Base-by-base conservation (phyloP, 2,113 vertebrate genomes). In the Sapayoa aenigma region DNA sequence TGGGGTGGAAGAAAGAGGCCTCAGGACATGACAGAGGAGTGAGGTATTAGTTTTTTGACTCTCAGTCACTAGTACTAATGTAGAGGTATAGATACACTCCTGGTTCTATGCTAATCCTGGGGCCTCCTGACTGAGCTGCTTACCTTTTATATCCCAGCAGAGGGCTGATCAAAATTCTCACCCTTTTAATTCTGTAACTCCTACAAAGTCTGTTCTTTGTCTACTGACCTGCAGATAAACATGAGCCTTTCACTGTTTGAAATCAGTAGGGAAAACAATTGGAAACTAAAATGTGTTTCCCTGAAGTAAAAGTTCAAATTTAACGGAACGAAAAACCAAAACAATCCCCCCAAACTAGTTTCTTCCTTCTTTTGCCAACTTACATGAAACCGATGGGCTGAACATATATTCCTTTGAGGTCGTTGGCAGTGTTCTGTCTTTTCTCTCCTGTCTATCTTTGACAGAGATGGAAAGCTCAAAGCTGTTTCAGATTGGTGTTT, bases 301-400 rank as follows among this genome's bases (percentile, higher is more conserved):
- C 25, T 77, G 59, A 49, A 65, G 13, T 25, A 59, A 63, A 63
- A 44, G 1, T 21, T 78, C 12, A 30, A 30, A 27, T 24, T 50
- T n/a, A 35, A 4, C 23, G 46, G 27, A 16, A 41, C 53, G 28
- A 11, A 44, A 46, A 53, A 27, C 1, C 7, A 16, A 46, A 53
- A 8, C 14, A 37, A 17, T 1, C 3, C 11, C 44, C 5, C 8
- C 1, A n/a, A n/a, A 28, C 31, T 13, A 41, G 1, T 41, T 33
- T 65, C 18, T 56, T 87, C 19, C 5, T 71, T 41, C 30, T 72
- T 44, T 72, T 66, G 12, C 7, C 4, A 56, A 11, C 23, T 68
- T 73, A 12, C 10, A 33, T 5, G 35, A 76, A 88, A 31, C 14
- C 39, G 17, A 9, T 1, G 44, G 12, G 17, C 42, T 47, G 68